Percentiles rank a stretch among this genome's conserved stretches.
phyloP scores from a whole-genome alignment of 2,113 vertebrate species.

The Mola mola region DNA sequence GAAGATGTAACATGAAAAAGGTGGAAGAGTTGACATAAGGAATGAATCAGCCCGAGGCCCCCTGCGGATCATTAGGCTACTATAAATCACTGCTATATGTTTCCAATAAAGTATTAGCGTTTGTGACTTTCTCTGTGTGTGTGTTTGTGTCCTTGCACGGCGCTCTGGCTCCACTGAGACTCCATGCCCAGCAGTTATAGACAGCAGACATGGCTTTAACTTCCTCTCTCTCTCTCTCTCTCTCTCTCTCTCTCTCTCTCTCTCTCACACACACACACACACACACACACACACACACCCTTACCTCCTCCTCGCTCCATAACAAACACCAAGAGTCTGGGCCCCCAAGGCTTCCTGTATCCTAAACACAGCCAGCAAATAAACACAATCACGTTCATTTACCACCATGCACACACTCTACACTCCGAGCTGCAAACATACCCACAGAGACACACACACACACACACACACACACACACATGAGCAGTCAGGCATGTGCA shows the following conservation, averaged over 20 bases:
- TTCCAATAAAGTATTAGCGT: constrained; percentile 63
- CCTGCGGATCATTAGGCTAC: constrained; percentile 49
- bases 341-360: constrained; percentile 84
- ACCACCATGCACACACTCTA: constrained; percentile 57
- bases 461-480: constrained; percentile 24
- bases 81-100: constrained; percentile 60
- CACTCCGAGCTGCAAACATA: constrained; percentile 3
- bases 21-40: constrained; percentile 45
- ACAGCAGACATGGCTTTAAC: constrained; percentile 81
- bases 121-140: constrained; percentile 28
- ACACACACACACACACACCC: constrained; percentile 38
- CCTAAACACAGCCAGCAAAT: constrained; percentile 79
- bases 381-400: constrained; percentile 81
- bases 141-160: constrained; percentile 41
- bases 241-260: constrained; percentile 6
- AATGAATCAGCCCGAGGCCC: constrained; percentile 55
- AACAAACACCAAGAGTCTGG: constrained; percentile 79
- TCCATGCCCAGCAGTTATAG: constrained; percentile 84
- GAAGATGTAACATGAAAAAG: constrained; percentile 54
- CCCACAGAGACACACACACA: constrained; percentile 24
- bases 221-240: constrained; percentile 37
- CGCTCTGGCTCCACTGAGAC: constrained; percentile 75
- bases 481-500: not conserved
- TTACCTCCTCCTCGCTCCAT: constrained; percentile 82
- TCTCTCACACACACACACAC: constrained; percentile 25